A percentile compares a stretch with the other conserved stretches of the same genome.
phyloP scores from a whole-genome alignment of 2,113 vertebrate species.

The Entomyzon cyanotis region DNA sequence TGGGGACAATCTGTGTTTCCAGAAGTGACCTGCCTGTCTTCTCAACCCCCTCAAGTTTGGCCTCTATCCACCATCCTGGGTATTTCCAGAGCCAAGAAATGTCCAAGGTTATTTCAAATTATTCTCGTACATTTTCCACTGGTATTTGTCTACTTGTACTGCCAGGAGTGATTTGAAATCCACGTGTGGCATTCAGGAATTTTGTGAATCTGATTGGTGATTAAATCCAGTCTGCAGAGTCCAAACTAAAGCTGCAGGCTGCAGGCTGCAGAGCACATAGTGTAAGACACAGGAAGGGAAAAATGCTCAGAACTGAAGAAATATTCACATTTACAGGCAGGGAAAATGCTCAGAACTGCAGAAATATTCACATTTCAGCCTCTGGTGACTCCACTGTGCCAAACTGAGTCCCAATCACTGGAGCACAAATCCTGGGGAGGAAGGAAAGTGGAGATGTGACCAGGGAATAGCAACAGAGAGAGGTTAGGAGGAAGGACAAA shows the following conservation, averaged over 20 bases:
- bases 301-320: background rate
- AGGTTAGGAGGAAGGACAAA: background rate
- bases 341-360: background rate
- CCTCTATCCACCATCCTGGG: background rate
- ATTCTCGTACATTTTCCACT: background rate
- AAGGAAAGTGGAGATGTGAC: background rate
- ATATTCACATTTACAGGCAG: background rate
- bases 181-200: background rate
- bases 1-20: background rate
- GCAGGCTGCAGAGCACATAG: background rate
- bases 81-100: background rate
- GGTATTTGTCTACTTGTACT: background rate
- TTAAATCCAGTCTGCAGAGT: background rate
- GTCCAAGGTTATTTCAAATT: background rate
- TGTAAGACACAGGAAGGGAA: background rate
- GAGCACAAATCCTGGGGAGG: background rate
- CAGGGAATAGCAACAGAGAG: background rate
- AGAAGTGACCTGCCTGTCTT: background rate
- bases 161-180: background rate
- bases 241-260: background rate
- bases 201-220: background rate
- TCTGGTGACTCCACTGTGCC: background rate
- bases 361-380: background rate
- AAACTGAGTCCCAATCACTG: background rate
- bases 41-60: accelerated